phyloP scores from a whole-genome alignment of 1,140 invertebrate species.

The Bombus sibiricus region DNA sequence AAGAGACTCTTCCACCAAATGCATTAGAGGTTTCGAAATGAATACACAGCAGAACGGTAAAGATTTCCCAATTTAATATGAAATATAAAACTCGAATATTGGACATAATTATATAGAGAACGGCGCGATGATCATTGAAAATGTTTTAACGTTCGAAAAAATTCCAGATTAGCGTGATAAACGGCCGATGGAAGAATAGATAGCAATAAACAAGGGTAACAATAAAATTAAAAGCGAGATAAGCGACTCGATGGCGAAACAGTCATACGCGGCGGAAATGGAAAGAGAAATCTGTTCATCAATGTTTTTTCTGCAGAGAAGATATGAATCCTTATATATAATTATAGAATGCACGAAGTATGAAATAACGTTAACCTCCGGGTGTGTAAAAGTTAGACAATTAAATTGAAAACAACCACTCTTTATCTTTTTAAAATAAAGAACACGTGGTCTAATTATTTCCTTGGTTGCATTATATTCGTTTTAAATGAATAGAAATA shows the following conservation, averaged over 20 bases:
- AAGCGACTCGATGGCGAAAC: neutral
- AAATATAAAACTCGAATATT: neutral
- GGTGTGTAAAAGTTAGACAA: neutral
- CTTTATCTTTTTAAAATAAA: neutral
- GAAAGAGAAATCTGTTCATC: slow-evolving; percentile 4
- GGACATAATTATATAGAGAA: neutral
- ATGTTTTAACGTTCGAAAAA: neutral
- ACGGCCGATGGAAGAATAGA: neutral
- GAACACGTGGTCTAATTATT: too few relatives aligned
- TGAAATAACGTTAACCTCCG: neutral
- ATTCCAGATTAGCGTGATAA: neutral
- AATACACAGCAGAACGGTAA: accelerated
- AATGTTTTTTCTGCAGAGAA: neutral
- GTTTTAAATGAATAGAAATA: too few relatives aligned
- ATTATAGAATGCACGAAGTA: neutral
- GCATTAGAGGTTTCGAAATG: too few relatives aligned
- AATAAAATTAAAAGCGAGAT: neutral
- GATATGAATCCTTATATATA: neutral
- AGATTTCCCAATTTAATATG: neutral
- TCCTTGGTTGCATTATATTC: too few relatives aligned
- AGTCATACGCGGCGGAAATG: neutral
- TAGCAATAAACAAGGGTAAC: neutral
- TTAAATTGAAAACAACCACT: neutral
- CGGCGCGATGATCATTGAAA: neutral
- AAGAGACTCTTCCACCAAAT: too few relatives aligned